phyloP scores from a whole-genome alignment of 2,888 invertebrate genomes.

The Gandaritis pyraliata region DNA sequence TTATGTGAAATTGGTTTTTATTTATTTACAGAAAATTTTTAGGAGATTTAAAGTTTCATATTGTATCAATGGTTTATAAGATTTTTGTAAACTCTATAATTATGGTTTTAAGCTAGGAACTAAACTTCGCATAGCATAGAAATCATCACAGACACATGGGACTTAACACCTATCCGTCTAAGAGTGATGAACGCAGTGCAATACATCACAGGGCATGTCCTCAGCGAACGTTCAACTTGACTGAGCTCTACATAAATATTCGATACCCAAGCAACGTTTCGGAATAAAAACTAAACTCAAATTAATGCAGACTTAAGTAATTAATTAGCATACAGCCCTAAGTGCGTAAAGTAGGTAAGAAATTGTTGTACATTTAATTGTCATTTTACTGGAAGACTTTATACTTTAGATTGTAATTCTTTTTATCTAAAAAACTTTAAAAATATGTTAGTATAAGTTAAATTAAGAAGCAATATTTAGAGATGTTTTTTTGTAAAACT shows the following conservation, averaged over 20 bases:
- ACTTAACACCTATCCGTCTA: not conserved
- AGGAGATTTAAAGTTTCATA: conserved; percentile 11
- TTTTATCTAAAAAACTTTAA: conserved; percentile 18
- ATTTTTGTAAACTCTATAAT: not conserved
- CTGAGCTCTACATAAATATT: too few relatives aligned
- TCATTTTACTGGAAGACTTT: too few relatives aligned
- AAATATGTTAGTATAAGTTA: conserved; percentile 7
- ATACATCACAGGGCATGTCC: too few relatives aligned
- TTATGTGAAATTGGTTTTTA: conserved; percentile 26
- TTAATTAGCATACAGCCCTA: too few relatives aligned
- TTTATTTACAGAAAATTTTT: conserved; percentile 30
- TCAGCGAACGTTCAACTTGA: too few relatives aligned
- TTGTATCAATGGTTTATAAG: conserved; percentile 22
- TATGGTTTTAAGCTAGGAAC: not conserved
- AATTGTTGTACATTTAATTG: too few relatives aligned
- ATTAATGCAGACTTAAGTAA: too few relatives aligned
- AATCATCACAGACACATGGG: not conserved
- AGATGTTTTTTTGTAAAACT: conserved; percentile 47
- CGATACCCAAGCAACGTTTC: too few relatives aligned
- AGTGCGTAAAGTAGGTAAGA: too few relatives aligned
- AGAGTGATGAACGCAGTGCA: too few relatives aligned
- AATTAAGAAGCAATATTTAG: conserved; percentile 42
- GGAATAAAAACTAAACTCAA: too few relatives aligned
- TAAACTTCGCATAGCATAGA: not conserved
- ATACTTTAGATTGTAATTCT: not conserved